Base-by-base conservation (phyloP, 2,797 vertebrate genomes). In the Pangasius djambal region DNA sequence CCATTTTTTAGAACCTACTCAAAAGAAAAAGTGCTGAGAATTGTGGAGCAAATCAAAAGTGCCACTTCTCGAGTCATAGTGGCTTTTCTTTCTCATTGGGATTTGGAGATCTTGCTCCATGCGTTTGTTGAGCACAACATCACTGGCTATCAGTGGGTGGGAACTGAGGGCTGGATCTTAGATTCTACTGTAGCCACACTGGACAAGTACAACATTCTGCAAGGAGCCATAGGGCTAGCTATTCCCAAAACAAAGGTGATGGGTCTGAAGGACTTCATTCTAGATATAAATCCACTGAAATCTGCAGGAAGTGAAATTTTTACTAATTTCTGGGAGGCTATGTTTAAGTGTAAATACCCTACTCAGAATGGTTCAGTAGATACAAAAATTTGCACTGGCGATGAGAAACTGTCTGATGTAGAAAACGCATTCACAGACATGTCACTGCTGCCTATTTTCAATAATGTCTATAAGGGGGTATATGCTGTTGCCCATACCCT, bases 401-500 rank as follows among this genome's bases (percentile, higher is more conserved):
- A 82, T 25, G 78, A 82, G 59, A 82, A 37, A 6, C 18, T 82
- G 31, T 82, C 78, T 34, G 59, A 87, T 2, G 6, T 86, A 40
- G 61, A 89, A 84, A 91, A 86, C 34, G 6, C 34, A 4, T 91
- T 91, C 89, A 95, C 93, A 75, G 95, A 96, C 74, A 94, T 95
- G 94, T 94, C 94, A 0, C 61, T 82, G 79, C 2, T 82, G 57
- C 79, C 79, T 0, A 82, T 82, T 61, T 28, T 82, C 34, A 61
- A 20, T 57, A 81, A 81, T 22, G 78, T 81, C 7, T 81, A 81
- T 81, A 81, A 81, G 59, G 78, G 52, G 1, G 95, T 96, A 31
- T 96, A 95, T 89, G 95, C 95, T 65, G 92, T 94, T 78, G 95
- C 94, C 55, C 93, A 96, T 55, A 92, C 94, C 20, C 92, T 96